Base-by-base conservation (phyloP, 1,140 invertebrate species). In the Carposina sasakii region DNA sequence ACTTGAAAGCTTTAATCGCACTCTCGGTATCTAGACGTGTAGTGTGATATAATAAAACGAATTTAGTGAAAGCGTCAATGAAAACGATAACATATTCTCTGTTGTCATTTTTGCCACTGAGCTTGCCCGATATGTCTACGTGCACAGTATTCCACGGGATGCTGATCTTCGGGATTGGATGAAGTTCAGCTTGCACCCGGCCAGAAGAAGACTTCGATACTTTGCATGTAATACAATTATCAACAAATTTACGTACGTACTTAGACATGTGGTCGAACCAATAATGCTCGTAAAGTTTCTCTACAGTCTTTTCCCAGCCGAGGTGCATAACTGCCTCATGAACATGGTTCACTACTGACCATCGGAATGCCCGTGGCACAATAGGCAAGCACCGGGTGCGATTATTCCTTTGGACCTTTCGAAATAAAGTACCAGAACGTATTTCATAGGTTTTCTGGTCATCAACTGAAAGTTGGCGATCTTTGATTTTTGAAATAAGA, bases 301-400 rank as follows among this genome's bases (percentile, higher is more conserved):
- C 26, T 10, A 44, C 6, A 9, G 26, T 31, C 22, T 44, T 44
- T 10, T 44, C 42, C 31, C 30, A 36, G 12, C 44, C 44, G 2
- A 47, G 13, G 23, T 47, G 44, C 21, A 28, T 13, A 3, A 36
- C 2, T 2, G 2, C 12, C 15, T 65, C 57, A 39, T 66, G 71
- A 4, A 70, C 48, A 40, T n/a, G n/a, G n/a, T 72, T 72, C 22
- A 74, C 63, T 6, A 71, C 51, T 3, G 60, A n/a, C 33, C 26
- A 65, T 44, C 36, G 36, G 16, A 65, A 63, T 2, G 52, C 33
- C 15, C 56, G 46, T 0, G 68, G 65, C 8, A 71, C 52, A 33
- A 67, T 55, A 15, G 66, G 61, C 33, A 71, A 40, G 39, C 57
- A 64, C 3, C 3, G 2, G 20, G 3, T 44, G 13, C 42, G 42